Evolutionary conservation across 2,113 vertebrate genomes (phyloP).

Genomic region (Coryphaenoides rupestris): DNA sequence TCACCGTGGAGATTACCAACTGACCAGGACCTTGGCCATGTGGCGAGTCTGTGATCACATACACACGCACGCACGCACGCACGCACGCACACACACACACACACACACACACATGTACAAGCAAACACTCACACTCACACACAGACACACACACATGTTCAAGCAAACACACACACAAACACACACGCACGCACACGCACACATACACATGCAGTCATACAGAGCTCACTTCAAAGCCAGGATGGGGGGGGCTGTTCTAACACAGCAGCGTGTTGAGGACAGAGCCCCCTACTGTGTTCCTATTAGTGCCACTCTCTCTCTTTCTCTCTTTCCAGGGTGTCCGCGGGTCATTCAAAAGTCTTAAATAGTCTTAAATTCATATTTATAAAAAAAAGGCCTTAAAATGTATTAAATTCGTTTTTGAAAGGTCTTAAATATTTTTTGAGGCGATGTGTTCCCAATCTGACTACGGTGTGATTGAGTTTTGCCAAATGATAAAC

Average conservation of each 20-base stretch:
- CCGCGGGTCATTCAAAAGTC: no score
- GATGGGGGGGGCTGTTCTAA: neutral
- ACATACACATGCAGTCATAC: no score
- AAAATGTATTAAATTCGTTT: no score
- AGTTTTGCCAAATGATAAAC: no score
- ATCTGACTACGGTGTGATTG: no score
- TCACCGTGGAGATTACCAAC: no score
- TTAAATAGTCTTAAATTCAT: no score
- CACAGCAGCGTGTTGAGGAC: constrained; percentile 4
- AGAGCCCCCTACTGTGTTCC: neutral
- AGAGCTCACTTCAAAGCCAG: neutral
- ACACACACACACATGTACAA: constrained; percentile 16
- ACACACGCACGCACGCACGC: neutral
- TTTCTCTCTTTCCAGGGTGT: constrained; percentile 1
- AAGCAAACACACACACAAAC: no score
- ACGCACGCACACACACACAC: constrained; percentile 2
- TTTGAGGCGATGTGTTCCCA: no score
- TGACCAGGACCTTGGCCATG: no score
- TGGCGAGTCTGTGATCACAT: constrained; percentile 40
- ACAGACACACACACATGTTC: neutral
- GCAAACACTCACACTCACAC: neutral
- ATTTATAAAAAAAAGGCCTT: no score
- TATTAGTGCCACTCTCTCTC: neutral
- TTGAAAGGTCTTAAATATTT: no score
- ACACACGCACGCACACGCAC: neutral